These are phyloP conservation scores for Sicus ferrugineus DNA, from an alignment of 2,888 invertebrate species.

Conservation along the genomic window DNA sequence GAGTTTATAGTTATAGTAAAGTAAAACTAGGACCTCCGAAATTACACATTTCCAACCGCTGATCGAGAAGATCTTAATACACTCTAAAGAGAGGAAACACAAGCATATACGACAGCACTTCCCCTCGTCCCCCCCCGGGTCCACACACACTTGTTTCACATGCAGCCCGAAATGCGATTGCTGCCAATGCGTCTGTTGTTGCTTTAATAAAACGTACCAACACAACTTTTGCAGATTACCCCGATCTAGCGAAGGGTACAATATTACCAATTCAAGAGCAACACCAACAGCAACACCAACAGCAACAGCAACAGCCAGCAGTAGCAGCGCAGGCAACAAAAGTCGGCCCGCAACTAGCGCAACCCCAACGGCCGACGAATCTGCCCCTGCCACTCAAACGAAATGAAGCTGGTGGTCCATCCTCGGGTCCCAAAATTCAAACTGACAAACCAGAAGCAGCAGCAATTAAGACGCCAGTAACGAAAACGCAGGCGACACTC, in stretches of 20 bases:
- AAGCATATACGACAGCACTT: background rate
- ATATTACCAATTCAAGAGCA: conserved; percentile 47
- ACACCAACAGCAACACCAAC: conserved; percentile 25
- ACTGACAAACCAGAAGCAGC: background rate
- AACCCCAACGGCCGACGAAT: conserved; percentile 26
- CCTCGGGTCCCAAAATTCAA: background rate
- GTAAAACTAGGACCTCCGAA: no score
- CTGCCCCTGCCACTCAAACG: conserved; percentile 27
- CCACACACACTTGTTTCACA: background rate
- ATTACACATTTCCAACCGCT: no score
- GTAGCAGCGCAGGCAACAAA: background rate
- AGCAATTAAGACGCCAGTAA: background rate
- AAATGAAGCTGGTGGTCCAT: background rate
- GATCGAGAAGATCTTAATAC: no score
- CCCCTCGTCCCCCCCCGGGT: background rate
- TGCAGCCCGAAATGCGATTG: conserved; percentile 5
- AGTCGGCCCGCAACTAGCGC: conserved; percentile 18
- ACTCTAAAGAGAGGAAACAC: no score
- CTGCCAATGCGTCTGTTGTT: conserved; percentile 15
- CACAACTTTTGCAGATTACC: conserved; percentile 63
- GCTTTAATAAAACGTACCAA: conserved; percentile 33
- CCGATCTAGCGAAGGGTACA: conserved; percentile 62
- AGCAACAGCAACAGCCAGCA: conserved; percentile 22
- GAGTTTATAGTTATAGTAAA: no score
- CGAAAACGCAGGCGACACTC: conserved; percentile 5